Evolutionary conservation across 2,888 invertebrate genomes (phyloP), one percentile per base, ranked within the genome.

Genomic region (Azorinus chamasolen): DNA sequence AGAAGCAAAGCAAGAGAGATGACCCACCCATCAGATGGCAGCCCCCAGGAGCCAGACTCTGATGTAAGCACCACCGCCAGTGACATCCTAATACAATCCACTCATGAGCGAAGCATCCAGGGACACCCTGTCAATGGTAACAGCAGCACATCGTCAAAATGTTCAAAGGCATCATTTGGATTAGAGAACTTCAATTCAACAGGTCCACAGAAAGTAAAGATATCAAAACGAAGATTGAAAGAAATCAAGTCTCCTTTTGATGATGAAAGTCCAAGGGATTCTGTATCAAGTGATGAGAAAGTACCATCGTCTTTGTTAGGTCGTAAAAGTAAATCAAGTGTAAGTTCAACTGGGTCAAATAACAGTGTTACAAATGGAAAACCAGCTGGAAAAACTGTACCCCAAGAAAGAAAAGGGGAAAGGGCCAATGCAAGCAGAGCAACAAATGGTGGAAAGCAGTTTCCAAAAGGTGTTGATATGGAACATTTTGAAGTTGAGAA

Each of bases 241-340:
- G 89, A 90, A 69, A 89, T 90, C 12, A 80, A 84, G 37, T 86
- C 88, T 20, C 89, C 89, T 6, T 78, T 75, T 70, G 77, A 80
- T 57, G 71, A 68, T 4, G 53, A 59, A 32, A 83, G 78, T 53
- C 78, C 81, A n/a, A 66, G 80, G 50, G 68, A 62, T 14, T 83
- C 79, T 51, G 69, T 70, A n/a, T 69, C 65, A 45, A 74, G 79
- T 61, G 80, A 80, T 59, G 78, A 72, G 1, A 83, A 83, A 64
- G 75, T 83, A 20, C 79, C 79, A 50, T 80, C 80, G 43, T 55
- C 68, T 14, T 39, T 79, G 41, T 53, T 79, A 4, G 63, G 68
- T 25, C 53, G 32, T n/a, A 59, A 57, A 18, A 45, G 66, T 18
- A 72, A 59, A 37, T 39, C 66, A 37, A 61, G 46, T 24, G 37